phyloP scores from a whole-genome alignment of 2,888 invertebrate genomes.

The Drosophila atripex region DNA sequence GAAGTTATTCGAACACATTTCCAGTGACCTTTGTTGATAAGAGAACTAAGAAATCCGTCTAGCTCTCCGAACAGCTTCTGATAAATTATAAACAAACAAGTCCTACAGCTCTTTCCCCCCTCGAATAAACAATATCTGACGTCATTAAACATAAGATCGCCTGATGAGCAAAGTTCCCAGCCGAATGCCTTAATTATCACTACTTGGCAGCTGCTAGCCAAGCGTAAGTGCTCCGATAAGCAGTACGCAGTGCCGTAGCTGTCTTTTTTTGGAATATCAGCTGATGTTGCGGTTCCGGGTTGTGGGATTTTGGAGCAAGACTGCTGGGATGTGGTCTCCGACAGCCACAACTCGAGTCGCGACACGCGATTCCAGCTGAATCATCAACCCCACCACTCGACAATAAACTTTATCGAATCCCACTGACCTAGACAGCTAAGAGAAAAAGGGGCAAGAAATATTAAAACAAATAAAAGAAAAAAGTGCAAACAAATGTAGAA shows the following conservation, averaged over 20 bases:
- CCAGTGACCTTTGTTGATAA: neutral
- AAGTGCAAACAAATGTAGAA: slow-evolving; percentile 29
- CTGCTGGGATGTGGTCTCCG: neutral
- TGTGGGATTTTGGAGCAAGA: slow-evolving; percentile 9
- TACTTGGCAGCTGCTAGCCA: slow-evolving; percentile 16
- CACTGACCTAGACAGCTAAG: slow-evolving; percentile 38
- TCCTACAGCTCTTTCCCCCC: slow-evolving; percentile 1
- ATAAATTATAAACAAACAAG: no score
- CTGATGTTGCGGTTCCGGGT: slow-evolving; percentile 38
- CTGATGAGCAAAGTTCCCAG: slow-evolving; percentile 45
- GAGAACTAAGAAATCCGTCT: neutral
- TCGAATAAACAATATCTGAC: slow-evolving; percentile 15
- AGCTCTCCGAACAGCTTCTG: no score
- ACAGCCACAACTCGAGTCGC: neutral
- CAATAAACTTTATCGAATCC: slow-evolving; percentile 24
- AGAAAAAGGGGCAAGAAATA: neutral
- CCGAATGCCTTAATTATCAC: slow-evolving; percentile 19
- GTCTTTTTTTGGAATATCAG: slow-evolving; percentile 16
- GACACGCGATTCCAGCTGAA: slow-evolving; percentile 30
- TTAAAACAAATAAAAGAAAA: slow-evolving; percentile 31
- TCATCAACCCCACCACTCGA: slow-evolving; percentile 14
- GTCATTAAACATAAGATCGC: slow-evolving; percentile 48
- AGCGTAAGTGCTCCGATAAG: slow-evolving; percentile 6
- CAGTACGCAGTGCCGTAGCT: neutral
- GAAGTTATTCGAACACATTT: no score